Conservation (phyloP, 1,140 invertebrate species). For the Sycophaga agraensis region DNA sequence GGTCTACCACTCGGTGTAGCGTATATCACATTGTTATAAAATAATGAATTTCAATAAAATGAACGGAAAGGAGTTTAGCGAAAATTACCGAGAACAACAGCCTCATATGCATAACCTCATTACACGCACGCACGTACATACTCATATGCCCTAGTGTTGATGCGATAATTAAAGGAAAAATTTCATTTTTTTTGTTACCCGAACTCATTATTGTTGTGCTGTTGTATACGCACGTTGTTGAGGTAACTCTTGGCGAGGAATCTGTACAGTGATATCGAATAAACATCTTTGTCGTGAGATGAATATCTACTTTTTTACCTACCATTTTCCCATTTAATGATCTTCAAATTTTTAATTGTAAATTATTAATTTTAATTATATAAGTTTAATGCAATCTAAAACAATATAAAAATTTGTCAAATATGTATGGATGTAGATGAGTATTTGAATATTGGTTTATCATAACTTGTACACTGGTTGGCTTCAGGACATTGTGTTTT, state of each 20-base stretch:
- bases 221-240: conserved; percentile 51
- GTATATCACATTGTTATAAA: conserved; percentile 46
- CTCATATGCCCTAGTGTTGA: conserved; percentile 33
- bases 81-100: conserved; percentile 33
- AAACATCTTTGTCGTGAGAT: conserved; percentile 57
- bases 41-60: conserved; percentile 43
- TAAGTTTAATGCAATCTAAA: too few species aligned
- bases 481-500: too few species aligned
- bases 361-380: too few species aligned
- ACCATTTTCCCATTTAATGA: conserved; percentile 17
- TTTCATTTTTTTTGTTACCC: conserved; percentile 43
- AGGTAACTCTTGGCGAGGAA: conserved; percentile 51
- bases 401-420: too few species aligned
- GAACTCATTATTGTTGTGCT: conserved; percentile 52
- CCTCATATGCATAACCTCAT: conserved; percentile 30
- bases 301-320: conserved; percentile 18
- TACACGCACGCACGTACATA: conserved; percentile 38
- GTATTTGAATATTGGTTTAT: too few species aligned
- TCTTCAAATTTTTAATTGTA: too few species aligned
- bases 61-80: conserved; percentile 22
- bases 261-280: conserved; percentile 56
- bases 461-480: too few species aligned
- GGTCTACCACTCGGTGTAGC: conserved; percentile 49
- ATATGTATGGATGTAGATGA: too few species aligned
- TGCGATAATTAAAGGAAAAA: conserved; percentile 34